phyloP scores from a whole-genome alignment of 2,113 vertebrate genomes.

The Lophura nycthemera region DNA sequence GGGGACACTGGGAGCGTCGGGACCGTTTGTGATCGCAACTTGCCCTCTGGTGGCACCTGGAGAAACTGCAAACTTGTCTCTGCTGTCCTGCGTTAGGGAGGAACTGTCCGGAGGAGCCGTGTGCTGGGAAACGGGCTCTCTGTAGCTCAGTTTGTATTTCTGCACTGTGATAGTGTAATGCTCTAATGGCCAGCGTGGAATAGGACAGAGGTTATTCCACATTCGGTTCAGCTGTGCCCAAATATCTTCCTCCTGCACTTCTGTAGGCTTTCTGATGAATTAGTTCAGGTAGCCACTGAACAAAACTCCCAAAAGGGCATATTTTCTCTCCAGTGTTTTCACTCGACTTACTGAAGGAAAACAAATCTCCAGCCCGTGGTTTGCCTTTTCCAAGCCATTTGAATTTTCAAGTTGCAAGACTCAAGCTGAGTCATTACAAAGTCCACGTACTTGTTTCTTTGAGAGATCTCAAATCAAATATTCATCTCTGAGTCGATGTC shows the following conservation, averaged over 20 bases:
- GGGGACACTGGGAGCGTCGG: background rate
- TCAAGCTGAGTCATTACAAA: conserved; percentile 44
- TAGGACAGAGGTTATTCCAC: background rate
- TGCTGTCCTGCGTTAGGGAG: background rate
- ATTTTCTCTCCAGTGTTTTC: conserved; percentile 4
- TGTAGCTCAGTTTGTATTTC: accelerated
- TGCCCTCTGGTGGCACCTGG: conserved; percentile 75
- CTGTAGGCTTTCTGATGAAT: background rate
- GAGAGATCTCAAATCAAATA: conserved; percentile 41
- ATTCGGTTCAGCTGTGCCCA: background rate
- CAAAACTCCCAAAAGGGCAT: conserved; percentile 28
- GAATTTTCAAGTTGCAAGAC: conserved; percentile 32
- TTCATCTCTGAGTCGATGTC: conserved; percentile 1
- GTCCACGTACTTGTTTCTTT: background rate
- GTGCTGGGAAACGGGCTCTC: background rate
- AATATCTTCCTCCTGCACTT: background rate
- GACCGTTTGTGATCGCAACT: conserved; percentile 35
- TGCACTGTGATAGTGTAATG: background rate
- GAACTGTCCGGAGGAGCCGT: background rate
- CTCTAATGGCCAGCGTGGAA: background rate
- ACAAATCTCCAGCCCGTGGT: conserved; percentile 11
- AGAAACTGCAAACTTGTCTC: conserved; percentile 45
- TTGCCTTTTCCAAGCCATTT: conserved; percentile 22
- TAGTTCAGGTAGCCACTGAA: conserved; percentile 4
- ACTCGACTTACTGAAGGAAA: conserved; percentile 26